phyloP scores from a whole-genome alignment of 2,888 invertebrate species.

The Synanthedon myopaeformis region DNA sequence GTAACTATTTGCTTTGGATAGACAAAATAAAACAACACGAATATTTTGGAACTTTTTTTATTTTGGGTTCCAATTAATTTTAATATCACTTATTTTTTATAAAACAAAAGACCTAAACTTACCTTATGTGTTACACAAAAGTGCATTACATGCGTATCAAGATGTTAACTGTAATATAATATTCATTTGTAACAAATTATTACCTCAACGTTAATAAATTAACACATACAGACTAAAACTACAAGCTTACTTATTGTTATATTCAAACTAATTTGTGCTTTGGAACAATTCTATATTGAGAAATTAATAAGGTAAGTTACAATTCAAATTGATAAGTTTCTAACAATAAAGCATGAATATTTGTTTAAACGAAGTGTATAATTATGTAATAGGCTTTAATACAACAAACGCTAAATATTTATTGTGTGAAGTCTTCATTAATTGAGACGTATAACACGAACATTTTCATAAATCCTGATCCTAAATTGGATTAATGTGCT shows the following conservation, averaged over 20 bases:
- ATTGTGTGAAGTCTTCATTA: too few relatives aligned
- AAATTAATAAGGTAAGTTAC: not conserved
- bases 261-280: constrained; percentile 27
- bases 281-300: constrained; percentile 2
- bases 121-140: constrained; percentile 41
- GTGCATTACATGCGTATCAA: constrained; percentile 46
- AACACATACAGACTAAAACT: constrained; percentile 31
- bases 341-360: not conserved
- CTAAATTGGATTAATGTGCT: too few relatives aligned
- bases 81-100: constrained; percentile 23
- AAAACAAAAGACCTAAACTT: constrained; percentile 48
- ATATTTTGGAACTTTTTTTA: constrained; percentile 41
- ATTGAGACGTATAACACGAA: too few relatives aligned
- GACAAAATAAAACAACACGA: too few relatives aligned
- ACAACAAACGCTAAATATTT: not conserved
- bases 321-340: not conserved
- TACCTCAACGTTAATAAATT: constrained; percentile 38
- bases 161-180: constrained; percentile 9
- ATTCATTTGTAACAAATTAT: constrained; percentile 20
- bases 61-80: constrained; percentile 26
- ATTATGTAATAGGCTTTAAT: not conserved
- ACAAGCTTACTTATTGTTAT: constrained; percentile 22
- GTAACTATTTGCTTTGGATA: too few relatives aligned
- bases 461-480: too few relatives aligned
- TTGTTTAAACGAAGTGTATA: not conserved